phyloP scores from a whole-genome alignment of 2,888 invertebrate genomes.

The Lepidochrysops patricia region DNA sequence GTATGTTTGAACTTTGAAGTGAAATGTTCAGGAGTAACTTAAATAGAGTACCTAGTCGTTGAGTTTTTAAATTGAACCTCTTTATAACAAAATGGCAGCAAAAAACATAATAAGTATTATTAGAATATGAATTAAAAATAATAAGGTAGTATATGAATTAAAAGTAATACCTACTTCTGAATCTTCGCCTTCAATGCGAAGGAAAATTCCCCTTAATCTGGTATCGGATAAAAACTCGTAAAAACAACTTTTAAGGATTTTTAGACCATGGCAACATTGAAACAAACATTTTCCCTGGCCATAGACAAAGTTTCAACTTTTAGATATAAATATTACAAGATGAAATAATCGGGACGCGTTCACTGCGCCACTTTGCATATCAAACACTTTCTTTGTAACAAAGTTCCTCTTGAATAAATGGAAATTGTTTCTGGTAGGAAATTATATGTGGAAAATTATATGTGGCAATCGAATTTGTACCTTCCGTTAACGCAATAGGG shows the following conservation, averaged over 20 bases:
- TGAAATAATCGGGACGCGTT: conserved; percentile 14
- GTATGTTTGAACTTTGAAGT: no score
- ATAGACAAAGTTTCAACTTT: neutral
- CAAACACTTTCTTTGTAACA: conserved; percentile 15
- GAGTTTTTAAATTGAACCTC: no score
- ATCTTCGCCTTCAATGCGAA: no score
- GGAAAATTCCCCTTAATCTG: no score
- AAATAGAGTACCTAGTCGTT: no score
- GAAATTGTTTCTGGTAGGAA: conserved; percentile 13
- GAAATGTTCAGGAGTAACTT: no score
- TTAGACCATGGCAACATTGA: neutral
- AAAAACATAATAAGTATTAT: no score
- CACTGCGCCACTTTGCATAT: conserved; percentile 15
- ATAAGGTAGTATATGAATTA: no score
- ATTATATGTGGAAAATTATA: conserved; percentile 7
- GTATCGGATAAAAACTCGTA: no score
- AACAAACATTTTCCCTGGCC: neutral
- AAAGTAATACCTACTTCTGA: no score
- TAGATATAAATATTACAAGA: conserved; percentile 10
- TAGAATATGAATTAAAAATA: no score
- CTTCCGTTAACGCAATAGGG: neutral
- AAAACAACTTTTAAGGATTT: neutral
- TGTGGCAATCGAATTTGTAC: neutral
- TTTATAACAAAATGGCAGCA: no score
- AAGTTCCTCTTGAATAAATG: conserved; percentile 15